Percentiles rank a stretch among this genome's conserved stretches.
Conservation (phyloP, 2,113 vertebrate species). For the Microcebus tavaratra region DNA sequence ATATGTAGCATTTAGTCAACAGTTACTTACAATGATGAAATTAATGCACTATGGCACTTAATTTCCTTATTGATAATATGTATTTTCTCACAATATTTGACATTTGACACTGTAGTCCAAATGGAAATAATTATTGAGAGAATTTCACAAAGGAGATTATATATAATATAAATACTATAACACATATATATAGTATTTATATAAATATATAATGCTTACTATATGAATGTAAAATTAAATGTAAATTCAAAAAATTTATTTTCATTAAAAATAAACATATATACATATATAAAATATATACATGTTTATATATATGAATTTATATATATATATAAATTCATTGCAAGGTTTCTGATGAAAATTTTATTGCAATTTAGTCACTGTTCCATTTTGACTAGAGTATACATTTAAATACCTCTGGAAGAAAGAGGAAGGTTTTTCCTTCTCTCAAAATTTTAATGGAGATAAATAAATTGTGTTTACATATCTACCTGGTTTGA, state of each 20-base stretch:
- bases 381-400: neutral
- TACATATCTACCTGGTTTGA: neutral
- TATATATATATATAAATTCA: neutral
- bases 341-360: neutral
- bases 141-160: neutral
- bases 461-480: neutral
- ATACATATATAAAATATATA: neutral
- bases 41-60: neutral
- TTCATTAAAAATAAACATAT: neutral
- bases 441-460: neutral
- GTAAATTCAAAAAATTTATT: neutral
- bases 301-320: neutral
- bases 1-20: neutral
- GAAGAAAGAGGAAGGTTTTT: neutral
- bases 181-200: neutral
- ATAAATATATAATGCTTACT: neutral
- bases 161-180: neutral
- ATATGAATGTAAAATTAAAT: neutral
- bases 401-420: neutral
- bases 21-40: neutral
- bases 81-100: neutral
- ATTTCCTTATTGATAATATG: neutral
- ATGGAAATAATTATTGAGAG: neutral
- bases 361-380: neutral
- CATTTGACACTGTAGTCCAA: neutral